A percentile compares a stretch with the other conserved stretches of the same genome.
These are phyloP conservation scores for Hippolais icterina DNA, from an alignment of 2,113 vertebrate genomes.

Conservation along the genomic window DNA sequence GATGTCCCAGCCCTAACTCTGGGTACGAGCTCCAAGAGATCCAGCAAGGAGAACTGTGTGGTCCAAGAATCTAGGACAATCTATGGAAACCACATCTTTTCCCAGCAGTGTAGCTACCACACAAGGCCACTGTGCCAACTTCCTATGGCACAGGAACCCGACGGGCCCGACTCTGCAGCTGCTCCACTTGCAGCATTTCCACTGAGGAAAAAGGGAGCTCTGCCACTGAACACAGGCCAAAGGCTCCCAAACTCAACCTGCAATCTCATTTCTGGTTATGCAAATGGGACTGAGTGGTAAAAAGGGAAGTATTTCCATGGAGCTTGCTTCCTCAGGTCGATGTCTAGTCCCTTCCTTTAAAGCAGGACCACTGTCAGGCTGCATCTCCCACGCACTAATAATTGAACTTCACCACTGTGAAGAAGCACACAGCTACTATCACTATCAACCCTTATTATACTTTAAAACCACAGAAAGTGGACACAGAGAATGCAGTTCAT, in stretches of 20 bases:
- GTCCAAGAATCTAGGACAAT: neutral
- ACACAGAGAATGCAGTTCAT: neutral
- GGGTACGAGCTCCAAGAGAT: neutral
- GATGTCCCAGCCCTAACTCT: neutral
- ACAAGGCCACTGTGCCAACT: neutral
- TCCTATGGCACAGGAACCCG: neutral
- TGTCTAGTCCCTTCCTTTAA: neutral
- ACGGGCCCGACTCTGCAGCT: neutral
- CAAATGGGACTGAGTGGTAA: neutral
- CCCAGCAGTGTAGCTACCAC: accelerated
- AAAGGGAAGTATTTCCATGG: neutral
- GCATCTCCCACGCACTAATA: neutral
- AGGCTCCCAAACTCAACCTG: neutral
- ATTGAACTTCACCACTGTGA: neutral
- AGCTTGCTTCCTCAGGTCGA: neutral
- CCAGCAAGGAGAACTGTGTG: neutral
- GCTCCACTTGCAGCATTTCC: neutral
- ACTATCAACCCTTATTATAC: neutral
- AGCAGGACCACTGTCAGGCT: neutral
- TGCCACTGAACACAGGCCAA: neutral
- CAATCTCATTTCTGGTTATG: neutral
- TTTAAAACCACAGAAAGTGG: neutral
- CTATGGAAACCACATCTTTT: neutral
- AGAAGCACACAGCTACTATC: neutral
- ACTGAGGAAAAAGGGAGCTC: neutral